phyloP scores from a whole-genome alignment of 2,888 invertebrate genomes.

The Hesperia comma region DNA sequence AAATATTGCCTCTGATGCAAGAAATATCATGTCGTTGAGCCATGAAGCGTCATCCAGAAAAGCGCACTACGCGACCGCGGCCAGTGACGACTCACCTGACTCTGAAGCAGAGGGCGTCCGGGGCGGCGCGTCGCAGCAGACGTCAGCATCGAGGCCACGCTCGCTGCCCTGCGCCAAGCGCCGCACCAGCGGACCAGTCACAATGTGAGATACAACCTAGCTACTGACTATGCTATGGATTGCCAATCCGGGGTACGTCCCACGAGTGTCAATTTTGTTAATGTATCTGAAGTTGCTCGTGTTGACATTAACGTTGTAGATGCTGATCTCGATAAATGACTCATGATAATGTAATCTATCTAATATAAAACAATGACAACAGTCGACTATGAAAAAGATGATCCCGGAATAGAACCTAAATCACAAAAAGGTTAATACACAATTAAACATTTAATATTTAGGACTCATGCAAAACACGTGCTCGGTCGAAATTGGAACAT shows the following conservation, averaged over 20 bases:
- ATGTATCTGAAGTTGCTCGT: conserved; percentile 14
- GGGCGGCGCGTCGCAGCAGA: conserved; percentile 81
- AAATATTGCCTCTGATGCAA: not conserved
- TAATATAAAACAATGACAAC: conserved; percentile 20
- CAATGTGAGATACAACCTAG: conserved; percentile 82
- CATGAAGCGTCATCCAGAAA: conserved; percentile 30
- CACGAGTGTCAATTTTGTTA: conserved; percentile 13
- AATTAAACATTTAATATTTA: conserved; percentile 47
- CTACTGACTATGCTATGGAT: conserved; percentile 68
- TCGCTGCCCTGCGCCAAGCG: conserved; percentile 83
- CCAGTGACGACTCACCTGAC: conserved; percentile 64
- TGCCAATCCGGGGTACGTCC: conserved; percentile 56
- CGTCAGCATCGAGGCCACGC: conserved; percentile 82
- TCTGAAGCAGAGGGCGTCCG: conserved; percentile 79
- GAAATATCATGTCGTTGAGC: conserved; percentile 2
- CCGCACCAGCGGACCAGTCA: conserved; percentile 84
- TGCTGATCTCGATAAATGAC: conserved; percentile 8
- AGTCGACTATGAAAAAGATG: conserved; percentile 24
- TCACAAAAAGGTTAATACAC: conserved; percentile 37
- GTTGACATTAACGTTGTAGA: not conserved
- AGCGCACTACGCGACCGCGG: conserved; percentile 30
- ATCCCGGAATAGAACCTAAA: conserved; percentile 51
- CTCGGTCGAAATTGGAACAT: conserved; percentile 46
- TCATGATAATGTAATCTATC: conserved; percentile 19
- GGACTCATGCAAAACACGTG: conserved; percentile 74